Evolutionary conservation across 2,888 invertebrate species (phyloP).

Genomic region (Drosophila acutilabella): DNA sequence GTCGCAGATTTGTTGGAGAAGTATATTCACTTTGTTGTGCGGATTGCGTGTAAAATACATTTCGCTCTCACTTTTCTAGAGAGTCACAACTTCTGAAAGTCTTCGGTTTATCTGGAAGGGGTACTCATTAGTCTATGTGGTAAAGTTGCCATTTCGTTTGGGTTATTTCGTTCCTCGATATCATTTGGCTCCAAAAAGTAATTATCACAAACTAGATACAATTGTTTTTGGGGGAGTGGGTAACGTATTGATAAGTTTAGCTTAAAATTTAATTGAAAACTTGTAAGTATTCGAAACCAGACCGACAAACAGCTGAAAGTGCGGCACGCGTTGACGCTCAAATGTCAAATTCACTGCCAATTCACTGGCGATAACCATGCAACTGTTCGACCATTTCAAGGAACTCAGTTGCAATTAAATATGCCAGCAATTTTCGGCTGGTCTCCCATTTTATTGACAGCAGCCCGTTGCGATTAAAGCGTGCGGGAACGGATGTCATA

Average conservation of each 20-base stretch:
- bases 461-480: slow-evolving; percentile 39
- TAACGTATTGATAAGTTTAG: slow-evolving; percentile 43
- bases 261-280: slow-evolving; percentile 57
- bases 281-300: slow-evolving; percentile 25
- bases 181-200: slow-evolving; percentile 56
- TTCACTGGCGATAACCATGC: slow-evolving; percentile 28
- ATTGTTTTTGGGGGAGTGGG: neutral
- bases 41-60: too few relatives aligned
- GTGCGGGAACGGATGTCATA: slow-evolving; percentile 68
- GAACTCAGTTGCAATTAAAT: slow-evolving; percentile 62
- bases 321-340: slow-evolving; percentile 51
- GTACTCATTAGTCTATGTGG: slow-evolving; percentile 31
- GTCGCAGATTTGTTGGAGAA: neutral
- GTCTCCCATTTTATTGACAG: slow-evolving; percentile 68
- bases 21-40: slow-evolving; percentile 1
- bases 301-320: slow-evolving; percentile 12
- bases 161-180: slow-evolving; percentile 9
- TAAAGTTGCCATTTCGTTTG: slow-evolving; percentile 21
- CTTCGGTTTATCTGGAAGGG: too few relatives aligned
- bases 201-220: slow-evolving; percentile 60
- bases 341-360: slow-evolving; percentile 40
- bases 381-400: slow-evolving; percentile 8
- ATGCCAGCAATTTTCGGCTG: slow-evolving; percentile 15
- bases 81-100: too few relatives aligned
- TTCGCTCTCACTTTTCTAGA: too few relatives aligned